Base-by-base conservation (phyloP, 1,140 invertebrate genomes). In the Daktulosphaira vitifoliae region DNA sequence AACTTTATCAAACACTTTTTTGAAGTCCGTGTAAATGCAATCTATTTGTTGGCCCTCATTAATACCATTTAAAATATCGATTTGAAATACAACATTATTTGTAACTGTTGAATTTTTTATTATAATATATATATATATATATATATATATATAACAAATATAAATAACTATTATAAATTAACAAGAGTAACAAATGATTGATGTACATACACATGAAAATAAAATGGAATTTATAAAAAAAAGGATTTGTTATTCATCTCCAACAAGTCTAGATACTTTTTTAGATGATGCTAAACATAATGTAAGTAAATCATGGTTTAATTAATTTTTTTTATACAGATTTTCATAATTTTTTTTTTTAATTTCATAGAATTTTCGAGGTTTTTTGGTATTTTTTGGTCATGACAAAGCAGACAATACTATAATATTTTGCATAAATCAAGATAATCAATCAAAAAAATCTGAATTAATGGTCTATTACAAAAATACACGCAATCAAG, bases 371-470 rank as follows among this genome's bases (percentile, higher is more conserved):
- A 20, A 46, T 1, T 20, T 62, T 29, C 42, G 46, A 62, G 56
- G 44, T 29, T 20, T 62, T 20, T n/a, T 48, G 16, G 2, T 33
- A 18, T 62, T 48, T 62, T 62, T 37, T 48, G 56, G 56, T 22
- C 2, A n/a, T 3, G 56, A 62, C 11, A 15, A 33, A 26, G 26
- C 20, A 1, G 56, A 39, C 4, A 62, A 48, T 16, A 20, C 9
- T 2, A 11, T 62, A n/a, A 37, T 33, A 11, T 20, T 62, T 4
- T 48, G 42, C 1, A 8, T 62, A 15, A 48, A 62, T 16, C 42
- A 62, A 48, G 38, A 15, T 22, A 15, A 33, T 20, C 16, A 18
- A 1, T 33, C 20, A 18, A 44, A 48, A 33, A 39, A 44, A 33
- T 48, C 25, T 0, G 20, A 46, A 8, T 62, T 39, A 20, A 29